Base-by-base conservation (phyloP, 2,113 vertebrate species). In the Rhombomys opimus region DNA sequence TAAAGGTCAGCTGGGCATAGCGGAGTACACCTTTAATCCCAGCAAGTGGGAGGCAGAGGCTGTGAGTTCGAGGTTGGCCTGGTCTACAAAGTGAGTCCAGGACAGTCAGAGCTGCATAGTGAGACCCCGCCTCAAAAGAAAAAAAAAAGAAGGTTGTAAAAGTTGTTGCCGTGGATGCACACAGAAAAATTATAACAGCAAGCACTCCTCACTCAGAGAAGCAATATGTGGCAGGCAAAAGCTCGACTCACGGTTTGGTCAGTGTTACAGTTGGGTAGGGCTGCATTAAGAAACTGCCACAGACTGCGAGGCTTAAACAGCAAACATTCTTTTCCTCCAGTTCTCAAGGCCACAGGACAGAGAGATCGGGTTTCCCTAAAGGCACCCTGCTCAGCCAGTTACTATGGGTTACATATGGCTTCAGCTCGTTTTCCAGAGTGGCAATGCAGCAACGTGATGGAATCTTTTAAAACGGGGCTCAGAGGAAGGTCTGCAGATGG, bases 201-300 rank as follows among this genome's bases (percentile, higher is more conserved):
- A 30, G 25, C 32, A n/a, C 9, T 35, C 61, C 61, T 5, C 30
- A 27, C 50, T 61, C 23, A 5, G 32, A 87, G 32, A 78, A 38
- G 54, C 46, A 32, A 15, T 63, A 9, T 27, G 8, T 23, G 13
- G 57, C 0, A 76, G 65, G 81, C 25, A 59, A 50, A 5, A 2
- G 67, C 52, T 81, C 41, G 7, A 1, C 20, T 17, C 32, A 27
- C 0, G 32, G 11, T 17, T 67, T 25, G 1, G 20, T 41, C 52
- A 35, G 12, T 57, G 23, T 65, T 0, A n/a, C 2, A 11, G 54
- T 46, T 13, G 23, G 52, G 15, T 7, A 1, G 11, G 6, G 38
- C 2, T 7, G 8, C 20, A 7, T 0, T 18, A 35, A n/a, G 35
- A 38, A 38, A 77, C n/a, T n/a, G 5, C 22, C 4, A 78, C 7